phyloP scores from a whole-genome alignment of 2,113 vertebrate genomes.

The Myrmecophaga tridactyla region DNA sequence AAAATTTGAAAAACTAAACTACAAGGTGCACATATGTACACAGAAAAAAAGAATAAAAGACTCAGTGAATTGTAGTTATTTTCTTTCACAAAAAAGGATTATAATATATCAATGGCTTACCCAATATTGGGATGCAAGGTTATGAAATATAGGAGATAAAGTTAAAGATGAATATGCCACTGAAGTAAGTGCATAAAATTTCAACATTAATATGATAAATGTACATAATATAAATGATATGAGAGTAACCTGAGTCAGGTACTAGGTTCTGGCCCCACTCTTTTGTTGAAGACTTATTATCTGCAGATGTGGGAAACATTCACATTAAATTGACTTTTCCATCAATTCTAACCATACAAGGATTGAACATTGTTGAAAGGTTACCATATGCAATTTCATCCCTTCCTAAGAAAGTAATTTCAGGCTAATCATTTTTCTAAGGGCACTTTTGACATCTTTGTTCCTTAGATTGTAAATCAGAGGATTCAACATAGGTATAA shows the following conservation, averaged over 20 bases:
- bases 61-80: not conserved
- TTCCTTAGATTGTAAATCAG: conserved; percentile 57
- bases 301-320: no score
- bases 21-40: not conserved
- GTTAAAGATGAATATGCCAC: not conserved
- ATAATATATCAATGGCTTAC: not conserved
- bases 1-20: not conserved
- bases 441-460: conserved; percentile 49
- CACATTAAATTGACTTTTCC: no score
- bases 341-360: no score
- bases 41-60: not conserved
- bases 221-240: not conserved
- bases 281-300: no score
- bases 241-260: not conserved
- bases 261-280: accelerated
- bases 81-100: not conserved
- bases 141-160: not conserved
- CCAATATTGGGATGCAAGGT: not conserved
- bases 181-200: not conserved
- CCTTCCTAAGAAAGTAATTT: not conserved
- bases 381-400: not conserved
- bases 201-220: not conserved
- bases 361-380: not conserved
- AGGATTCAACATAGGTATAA: conserved; percentile 53
- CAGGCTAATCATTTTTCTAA: not conserved